Evolutionary conservation across 2,888 invertebrate species (phyloP).

Genomic region (Dastarcus helophoroides): DNA sequence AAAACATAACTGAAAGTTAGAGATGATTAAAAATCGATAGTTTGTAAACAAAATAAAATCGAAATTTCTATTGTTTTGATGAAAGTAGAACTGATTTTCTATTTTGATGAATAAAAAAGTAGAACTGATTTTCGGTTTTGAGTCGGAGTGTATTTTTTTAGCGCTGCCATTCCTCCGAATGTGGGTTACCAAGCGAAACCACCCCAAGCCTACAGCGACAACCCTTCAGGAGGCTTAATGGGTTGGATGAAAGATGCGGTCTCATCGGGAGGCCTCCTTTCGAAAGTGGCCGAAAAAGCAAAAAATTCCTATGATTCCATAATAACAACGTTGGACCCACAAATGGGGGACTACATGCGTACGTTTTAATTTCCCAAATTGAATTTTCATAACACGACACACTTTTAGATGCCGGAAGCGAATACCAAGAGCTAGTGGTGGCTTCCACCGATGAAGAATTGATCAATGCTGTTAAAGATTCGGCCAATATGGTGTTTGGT

Average conservation of each 20-base stretch:
- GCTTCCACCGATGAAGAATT: neutral
- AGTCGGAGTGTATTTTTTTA: too few relatives aligned
- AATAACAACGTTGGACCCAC: constrained; percentile 80
- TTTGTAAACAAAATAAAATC: too few relatives aligned
- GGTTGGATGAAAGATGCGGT: constrained; percentile 64
- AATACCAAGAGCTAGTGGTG: neutral
- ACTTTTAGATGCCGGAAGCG: constrained; percentile 2
- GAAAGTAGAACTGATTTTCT: too few relatives aligned
- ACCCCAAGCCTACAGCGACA: constrained; percentile 33
- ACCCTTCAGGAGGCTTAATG: constrained; percentile 41
- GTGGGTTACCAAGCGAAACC: constrained; percentile 27
- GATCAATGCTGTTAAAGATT: neutral
- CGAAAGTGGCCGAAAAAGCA: constrained; percentile 61
- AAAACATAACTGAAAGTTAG: too few relatives aligned
- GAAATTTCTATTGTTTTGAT: too few relatives aligned
- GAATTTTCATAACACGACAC: constrained; percentile 5
- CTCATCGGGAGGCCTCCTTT: constrained; percentile 49
- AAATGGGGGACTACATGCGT: constrained; percentile 82
- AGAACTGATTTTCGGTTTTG: too few relatives aligned
- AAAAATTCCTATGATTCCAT: constrained; percentile 74
- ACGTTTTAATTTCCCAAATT: constrained; percentile 29
- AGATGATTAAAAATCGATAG: too few relatives aligned
- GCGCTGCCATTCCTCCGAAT: constrained; percentile 35
- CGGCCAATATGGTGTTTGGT: neutral
- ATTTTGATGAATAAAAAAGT: too few relatives aligned